These are phyloP conservation scores for Schizopygopsis pylzovi DNA, from an alignment of 2,797 vertebrate species.

Conservation along the genomic window DNA sequence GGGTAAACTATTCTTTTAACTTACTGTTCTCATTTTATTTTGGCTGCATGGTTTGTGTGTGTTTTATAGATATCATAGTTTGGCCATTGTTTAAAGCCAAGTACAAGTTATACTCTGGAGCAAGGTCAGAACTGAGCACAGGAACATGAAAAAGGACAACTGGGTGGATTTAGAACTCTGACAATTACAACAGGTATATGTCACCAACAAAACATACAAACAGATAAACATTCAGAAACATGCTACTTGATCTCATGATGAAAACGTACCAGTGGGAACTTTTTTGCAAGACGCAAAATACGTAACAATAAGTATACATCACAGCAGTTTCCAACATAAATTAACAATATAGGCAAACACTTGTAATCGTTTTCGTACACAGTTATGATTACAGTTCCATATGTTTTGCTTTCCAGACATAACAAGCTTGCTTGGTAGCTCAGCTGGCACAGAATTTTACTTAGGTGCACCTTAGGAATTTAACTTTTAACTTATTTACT, in stretches of 20 bases:
- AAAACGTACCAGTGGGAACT: too few relatives aligned
- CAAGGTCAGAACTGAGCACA: conserved; percentile 66
- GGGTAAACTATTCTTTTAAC: conserved; percentile 31
- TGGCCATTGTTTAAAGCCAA: conserved; percentile 67
- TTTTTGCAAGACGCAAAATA: neutral
- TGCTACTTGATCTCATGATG: neutral
- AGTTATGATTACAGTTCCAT: neutral
- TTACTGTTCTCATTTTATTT: conserved; percentile 44
- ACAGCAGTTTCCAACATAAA: neutral
- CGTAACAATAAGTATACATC: neutral
- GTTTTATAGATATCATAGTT: conserved; percentile 64
- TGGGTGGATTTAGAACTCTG: conserved; percentile 38
- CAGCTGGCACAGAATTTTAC: neutral
- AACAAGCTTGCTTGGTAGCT: too few relatives aligned
- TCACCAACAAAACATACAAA: conserved; percentile 19
- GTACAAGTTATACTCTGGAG: conserved; percentile 74
- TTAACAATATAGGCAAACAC: neutral
- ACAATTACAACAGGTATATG: conserved; percentile 31
- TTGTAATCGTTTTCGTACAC: neutral
- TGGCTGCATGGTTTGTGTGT: conserved; percentile 53
- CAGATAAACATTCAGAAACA: neutral
- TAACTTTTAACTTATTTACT: too few relatives aligned
- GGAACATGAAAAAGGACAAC: conserved; percentile 57
- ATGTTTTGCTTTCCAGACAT: neutral
- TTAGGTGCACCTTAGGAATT: neutral